phyloP scores from a whole-genome alignment of 2,888 invertebrate species.

The Mimachlamys varia region DNA sequence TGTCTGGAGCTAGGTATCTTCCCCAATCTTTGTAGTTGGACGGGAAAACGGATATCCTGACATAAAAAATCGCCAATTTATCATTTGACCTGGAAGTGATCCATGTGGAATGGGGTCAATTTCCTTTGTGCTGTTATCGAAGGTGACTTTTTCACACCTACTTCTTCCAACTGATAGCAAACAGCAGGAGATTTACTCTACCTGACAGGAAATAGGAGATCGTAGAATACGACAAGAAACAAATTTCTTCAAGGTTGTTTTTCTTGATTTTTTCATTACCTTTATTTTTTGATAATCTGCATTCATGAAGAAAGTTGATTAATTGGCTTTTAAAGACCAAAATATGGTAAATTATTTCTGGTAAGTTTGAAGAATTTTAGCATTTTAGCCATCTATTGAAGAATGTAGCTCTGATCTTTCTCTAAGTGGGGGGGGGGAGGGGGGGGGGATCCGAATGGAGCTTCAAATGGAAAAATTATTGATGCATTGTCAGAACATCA shows the following conservation, averaged over 20 bases:
- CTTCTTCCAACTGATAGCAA: neutral
- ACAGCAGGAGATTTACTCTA: neutral
- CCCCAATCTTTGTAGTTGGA: neutral
- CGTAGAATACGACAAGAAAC: neutral
- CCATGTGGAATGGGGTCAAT: neutral
- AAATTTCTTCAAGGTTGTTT: neutral
- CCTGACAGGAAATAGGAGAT: neutral
- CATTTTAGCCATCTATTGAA: too few relatives aligned
- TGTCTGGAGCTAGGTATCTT: neutral
- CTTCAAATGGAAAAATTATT: too few relatives aligned
- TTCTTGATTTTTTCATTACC: too few relatives aligned
- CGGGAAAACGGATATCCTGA: neutral
- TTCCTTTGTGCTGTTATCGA: constrained; percentile 5
- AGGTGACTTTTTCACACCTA: constrained; percentile 31
- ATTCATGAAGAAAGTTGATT: too few relatives aligned
- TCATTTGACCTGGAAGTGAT: constrained; percentile 22
- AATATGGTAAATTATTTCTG: too few relatives aligned
- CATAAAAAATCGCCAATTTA: neutral
- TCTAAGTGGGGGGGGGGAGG: too few relatives aligned
- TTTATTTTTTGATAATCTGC: too few relatives aligned
- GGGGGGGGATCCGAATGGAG: too few relatives aligned
- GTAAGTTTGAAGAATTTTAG: too few relatives aligned
- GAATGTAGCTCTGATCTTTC: too few relatives aligned
- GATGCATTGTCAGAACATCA: too few relatives aligned
- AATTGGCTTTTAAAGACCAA: too few relatives aligned